Evolutionary conservation across 2,113 vertebrate species (phyloP), one percentile per base, ranked within the genome.

Genomic region (Australoheros scitulus): DNA sequence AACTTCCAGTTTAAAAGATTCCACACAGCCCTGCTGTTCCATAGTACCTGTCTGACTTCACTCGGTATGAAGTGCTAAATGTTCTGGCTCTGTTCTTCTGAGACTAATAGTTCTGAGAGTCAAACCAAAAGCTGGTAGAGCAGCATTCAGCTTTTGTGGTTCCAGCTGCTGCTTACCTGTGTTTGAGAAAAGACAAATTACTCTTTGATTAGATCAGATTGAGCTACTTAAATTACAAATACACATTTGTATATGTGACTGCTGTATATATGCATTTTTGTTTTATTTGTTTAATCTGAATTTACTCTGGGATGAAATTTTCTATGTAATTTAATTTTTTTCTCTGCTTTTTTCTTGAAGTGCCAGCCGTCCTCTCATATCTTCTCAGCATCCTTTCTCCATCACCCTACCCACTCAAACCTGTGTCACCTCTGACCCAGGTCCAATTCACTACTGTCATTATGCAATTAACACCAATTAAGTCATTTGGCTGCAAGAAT

Each of bases 381-480:
- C 90, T 93, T 88, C 85, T 86, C 79, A 26, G 93, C 92, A 90
- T 92, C 92, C 89, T 94, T 70, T 90, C 88, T 88, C 86, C 90
- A 88, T 76, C 91, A 90, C 88, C 85, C 87, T 79, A 87, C 74
- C 82, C 87, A 89, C 91, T 92, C 83, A 88, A 90, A 95, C 96
- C 96, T 96, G 87, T 94, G 95, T 97, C 97, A 98, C 96, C 97
- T 97, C 95, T 98, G 94, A 96, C 96, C 96, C 83, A 78, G 89
- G 87, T 94, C 97, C 95, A 97, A 97, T 95, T 97, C 97, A 97
- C 96, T 94, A 96, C 96, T 91, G 79, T 97, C 97, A 98, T 99
- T 99, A 97, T 95, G 94, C 94, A 97, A 98, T 98, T 98, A 99
- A 97, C 97, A 97, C 96, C 96, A 98, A 97, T 98, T 98, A 97